Base-by-base conservation (phyloP, 2,888 invertebrate species). In the Luffia ferchaultella region DNA sequence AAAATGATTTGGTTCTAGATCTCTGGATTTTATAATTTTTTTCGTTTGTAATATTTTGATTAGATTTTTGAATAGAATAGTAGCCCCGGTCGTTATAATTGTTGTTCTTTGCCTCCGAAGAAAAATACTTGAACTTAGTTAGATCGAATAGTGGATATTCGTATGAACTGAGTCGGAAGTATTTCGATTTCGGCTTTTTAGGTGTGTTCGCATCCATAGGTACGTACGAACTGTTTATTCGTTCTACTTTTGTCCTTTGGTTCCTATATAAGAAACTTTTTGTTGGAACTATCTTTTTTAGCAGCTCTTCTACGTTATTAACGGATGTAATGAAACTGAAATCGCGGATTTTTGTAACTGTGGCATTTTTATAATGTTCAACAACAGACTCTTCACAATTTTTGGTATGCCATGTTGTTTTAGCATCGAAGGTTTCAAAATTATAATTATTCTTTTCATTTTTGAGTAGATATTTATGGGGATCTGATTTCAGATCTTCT, bases 261-360 rank as follows among this genome's bases (percentile, higher is more conserved):
- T 79, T 68, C 61, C 80, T 74, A 50, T 85, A 85, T 0, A 85
- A 55, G 57, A 84, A 85, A 54, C 85, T 85, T 56, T 80, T 84
- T 0, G 77, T 73, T 41, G 78, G 77, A 1, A 76, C 76, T 30
- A 83, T 63, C 57, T 62, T 75, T 51, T 71, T 74, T 2, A 82
- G 58, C 20, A 83, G 60, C 42, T 82, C 83, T 56, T 82, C 83
- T 1, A 78, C 73, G 7, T 64, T 65, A 42, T 57, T 68, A 19
- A 68, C 62, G n/a, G 64, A 58, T 1, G 58, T 53, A 41, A 57
- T 46, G 2, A 57, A 50, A 1, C 61, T 60, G 47, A 63, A 62
- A 42, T 64, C 64, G 19, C 57, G 62, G 2, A 60, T 57, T 54
- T 61, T 65, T n/a, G 62, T 57, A 0, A 63, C 58, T 15, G 59